phyloP scores from a whole-genome alignment of 1,140 invertebrate species.

The Batillaria attramentaria region DNA sequence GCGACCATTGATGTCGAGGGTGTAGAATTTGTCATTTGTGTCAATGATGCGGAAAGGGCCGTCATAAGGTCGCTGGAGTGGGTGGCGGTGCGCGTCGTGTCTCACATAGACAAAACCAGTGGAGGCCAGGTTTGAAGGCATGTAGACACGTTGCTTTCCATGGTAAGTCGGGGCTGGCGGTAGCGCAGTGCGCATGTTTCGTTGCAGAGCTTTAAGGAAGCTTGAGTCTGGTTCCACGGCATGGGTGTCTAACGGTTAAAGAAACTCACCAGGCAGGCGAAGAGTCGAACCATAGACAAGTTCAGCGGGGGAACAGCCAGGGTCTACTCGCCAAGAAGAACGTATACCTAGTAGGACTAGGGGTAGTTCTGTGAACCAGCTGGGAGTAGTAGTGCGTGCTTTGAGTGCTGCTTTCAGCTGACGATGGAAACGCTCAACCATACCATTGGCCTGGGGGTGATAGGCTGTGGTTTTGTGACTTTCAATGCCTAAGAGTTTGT shows the following conservation, averaged over 20 bases:
- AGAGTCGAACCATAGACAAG: slow-evolving; percentile 34
- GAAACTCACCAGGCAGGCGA: slow-evolving; percentile 26
- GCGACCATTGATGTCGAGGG: slow-evolving; percentile 18
- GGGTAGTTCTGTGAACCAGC: slow-evolving; percentile 13
- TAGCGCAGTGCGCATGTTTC: slow-evolving; percentile 6
- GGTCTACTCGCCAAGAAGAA: slow-evolving; percentile 24
- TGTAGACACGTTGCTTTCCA: slow-evolving; percentile 5
- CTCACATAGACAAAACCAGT: slow-evolving; percentile 23
- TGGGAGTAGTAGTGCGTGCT: not conserved
- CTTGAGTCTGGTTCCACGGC: slow-evolving; percentile 9
- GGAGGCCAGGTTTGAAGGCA: slow-evolving; percentile 25
- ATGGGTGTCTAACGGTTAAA: not conserved
- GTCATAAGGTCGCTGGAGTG: slow-evolving; percentile 28
- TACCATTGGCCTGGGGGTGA: slow-evolving; percentile 27
- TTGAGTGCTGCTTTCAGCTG: slow-evolving; percentile 29
- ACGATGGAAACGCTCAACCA: slow-evolving; percentile 40
- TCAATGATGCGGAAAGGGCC: slow-evolving; percentile 33
- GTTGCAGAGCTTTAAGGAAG: slow-evolving; percentile 13
- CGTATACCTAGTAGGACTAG: slow-evolving; percentile 30
- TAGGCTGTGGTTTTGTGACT: slow-evolving; percentile 28
- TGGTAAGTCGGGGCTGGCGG: not conserved
- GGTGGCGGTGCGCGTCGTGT: slow-evolving; percentile 4
- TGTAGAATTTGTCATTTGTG: slow-evolving; percentile 20
- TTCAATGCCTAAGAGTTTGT: slow-evolving; percentile 11
- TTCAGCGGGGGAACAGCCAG: slow-evolving; percentile 19